Conservation (phyloP, 1,140 invertebrate species). For the Mercenaria mercenaria region DNA sequence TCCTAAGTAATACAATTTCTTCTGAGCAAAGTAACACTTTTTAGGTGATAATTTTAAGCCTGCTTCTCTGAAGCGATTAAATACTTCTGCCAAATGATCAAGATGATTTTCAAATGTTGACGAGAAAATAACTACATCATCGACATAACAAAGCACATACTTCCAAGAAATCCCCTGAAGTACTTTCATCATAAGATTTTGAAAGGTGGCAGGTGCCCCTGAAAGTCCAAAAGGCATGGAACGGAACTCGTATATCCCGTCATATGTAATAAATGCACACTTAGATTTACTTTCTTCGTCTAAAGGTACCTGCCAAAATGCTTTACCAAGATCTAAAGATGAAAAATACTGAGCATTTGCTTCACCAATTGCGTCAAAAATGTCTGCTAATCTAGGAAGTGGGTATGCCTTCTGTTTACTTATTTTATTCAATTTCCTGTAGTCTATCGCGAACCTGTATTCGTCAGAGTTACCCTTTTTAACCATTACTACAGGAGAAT, state of each 20-base stretch:
- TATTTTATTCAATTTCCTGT: slow-evolving; percentile 67
- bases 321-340: slow-evolving; percentile 37
- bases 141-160: slow-evolving; percentile 56
- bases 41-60: slow-evolving; percentile 43
- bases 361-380: slow-evolving; percentile 14
- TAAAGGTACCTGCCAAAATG: slow-evolving; percentile 56
- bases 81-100: neutral
- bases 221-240: slow-evolving; percentile 83
- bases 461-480: slow-evolving; percentile 58
- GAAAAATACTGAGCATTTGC: slow-evolving; percentile 62
- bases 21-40: slow-evolving; percentile 36
- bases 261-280: slow-evolving; percentile 14
- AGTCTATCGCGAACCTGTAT: slow-evolving; percentile 69
- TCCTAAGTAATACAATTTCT: slow-evolving; percentile 18
- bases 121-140: slow-evolving; percentile 63
- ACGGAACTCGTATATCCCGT: slow-evolving; percentile 54
- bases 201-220: slow-evolving; percentile 85
- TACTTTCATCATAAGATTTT: slow-evolving; percentile 86
- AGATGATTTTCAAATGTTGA: slow-evolving; percentile 24
- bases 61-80: neutral
- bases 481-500: slow-evolving; percentile 63
- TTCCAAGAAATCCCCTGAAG: slow-evolving; percentile 30
- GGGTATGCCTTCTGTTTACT: slow-evolving; percentile 35
- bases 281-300: slow-evolving; percentile 40
- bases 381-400: slow-evolving; percentile 58